phyloP scores from a whole-genome alignment of 2,113 vertebrate species.

The Macquaria ambigua region DNA sequence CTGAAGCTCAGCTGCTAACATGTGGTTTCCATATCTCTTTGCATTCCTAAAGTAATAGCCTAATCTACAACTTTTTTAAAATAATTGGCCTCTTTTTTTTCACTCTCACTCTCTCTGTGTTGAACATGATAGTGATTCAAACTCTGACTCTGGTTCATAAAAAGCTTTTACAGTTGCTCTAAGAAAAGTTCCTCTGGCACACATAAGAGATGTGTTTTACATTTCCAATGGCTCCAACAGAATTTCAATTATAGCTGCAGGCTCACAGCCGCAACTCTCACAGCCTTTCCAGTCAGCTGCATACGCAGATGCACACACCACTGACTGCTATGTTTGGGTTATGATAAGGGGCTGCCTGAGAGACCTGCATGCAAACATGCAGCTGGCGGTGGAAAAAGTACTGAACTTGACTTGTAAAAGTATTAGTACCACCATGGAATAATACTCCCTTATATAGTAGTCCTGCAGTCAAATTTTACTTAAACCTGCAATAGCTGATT shows the following conservation, averaged over 20 bases:
- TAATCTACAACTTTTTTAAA: conserved; percentile 36
- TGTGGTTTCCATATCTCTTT: conserved; percentile 30
- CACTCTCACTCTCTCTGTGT: not conserved
- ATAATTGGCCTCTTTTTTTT: conserved; percentile 40
- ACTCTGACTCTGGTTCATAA: conserved; percentile 52
- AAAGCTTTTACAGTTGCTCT: conserved; percentile 45
- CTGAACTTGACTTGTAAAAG: conserved; percentile 37
- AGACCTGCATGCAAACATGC: conserved; percentile 38
- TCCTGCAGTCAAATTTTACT: not conserved
- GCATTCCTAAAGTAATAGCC: conserved; percentile 22
- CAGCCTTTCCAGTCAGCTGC: conserved; percentile 52
- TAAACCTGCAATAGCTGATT: not conserved
- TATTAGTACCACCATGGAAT: not conserved
- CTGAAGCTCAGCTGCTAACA: conserved; percentile 42
- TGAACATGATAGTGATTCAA: conserved; percentile 33
- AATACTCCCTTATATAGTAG: not conserved
- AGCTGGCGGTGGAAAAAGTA: conserved; percentile 34
- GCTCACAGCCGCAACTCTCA: conserved; percentile 28
- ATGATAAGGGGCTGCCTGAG: conserved; percentile 52
- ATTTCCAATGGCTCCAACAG: conserved; percentile 47
- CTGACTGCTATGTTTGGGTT: conserved; percentile 56
- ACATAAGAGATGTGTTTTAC: conserved; percentile 58
- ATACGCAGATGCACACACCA: conserved; percentile 37
- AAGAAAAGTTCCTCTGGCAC: conserved; percentile 52
- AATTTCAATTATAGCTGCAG: conserved; percentile 62